Evolutionary conservation across 2,888 invertebrate species (phyloP).

Genomic region (Bursaphelenchus okinawaensis): DNA sequence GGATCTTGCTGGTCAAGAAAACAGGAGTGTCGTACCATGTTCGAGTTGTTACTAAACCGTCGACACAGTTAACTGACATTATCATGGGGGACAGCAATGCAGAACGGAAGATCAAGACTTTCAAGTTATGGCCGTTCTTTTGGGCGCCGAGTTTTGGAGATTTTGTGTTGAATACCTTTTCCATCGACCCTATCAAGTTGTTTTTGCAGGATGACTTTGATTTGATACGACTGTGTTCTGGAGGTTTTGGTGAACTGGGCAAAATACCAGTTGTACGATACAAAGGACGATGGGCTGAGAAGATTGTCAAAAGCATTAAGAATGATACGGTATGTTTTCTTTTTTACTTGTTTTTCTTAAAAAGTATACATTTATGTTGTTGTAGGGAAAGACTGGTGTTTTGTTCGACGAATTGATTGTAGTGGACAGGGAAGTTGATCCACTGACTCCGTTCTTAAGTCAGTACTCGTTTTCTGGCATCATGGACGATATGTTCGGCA

Average conservation of each 20-base stretch:
- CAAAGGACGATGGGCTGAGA: conserved; percentile 30
- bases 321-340: conserved; percentile 17
- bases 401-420: conserved; percentile 78
- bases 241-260: conserved; percentile 23
- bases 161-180: conserved; percentile 16
- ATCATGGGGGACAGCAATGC: not conserved
- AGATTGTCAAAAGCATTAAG: conserved; percentile 27
- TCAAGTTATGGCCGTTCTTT: conserved; percentile 18
- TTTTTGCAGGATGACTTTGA: conserved; percentile 35
- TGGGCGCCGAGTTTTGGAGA: conserved; percentile 31
- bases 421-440: conserved; percentile 83
- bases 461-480: conserved; percentile 95
- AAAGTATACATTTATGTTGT: not conserved
- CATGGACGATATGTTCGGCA: conserved; percentile 87
- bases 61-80: conserved; percentile 16
- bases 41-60: conserved; percentile 4
- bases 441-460: conserved; percentile 82
- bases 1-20: not conserved
- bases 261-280: conserved; percentile 15
- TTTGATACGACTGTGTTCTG: conserved; percentile 28
- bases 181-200: conserved; percentile 1
- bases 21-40: not conserved
- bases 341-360: not conserved
- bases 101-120: not conserved
- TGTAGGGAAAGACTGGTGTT: not conserved